These are phyloP conservation scores for Microctonus brassicae DNA, from an alignment of 2,888 invertebrate species.

Conservation along the genomic window DNA sequence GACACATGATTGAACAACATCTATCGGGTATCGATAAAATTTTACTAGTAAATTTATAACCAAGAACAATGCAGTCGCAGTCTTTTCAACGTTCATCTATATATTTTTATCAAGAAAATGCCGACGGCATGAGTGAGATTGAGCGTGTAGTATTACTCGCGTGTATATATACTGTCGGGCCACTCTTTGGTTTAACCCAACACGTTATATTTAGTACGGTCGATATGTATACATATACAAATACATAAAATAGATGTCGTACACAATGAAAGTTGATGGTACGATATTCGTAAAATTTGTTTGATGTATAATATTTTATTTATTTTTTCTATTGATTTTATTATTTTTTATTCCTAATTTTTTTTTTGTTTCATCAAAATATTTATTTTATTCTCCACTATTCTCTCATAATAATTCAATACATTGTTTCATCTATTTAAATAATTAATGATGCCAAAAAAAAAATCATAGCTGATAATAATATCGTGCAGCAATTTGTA, in stretches of 20 bases:
- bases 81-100: constrained; percentile 4
- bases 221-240: constrained; percentile 55
- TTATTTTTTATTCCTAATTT: neutral
- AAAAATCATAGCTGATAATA: too few species aligned
- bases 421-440: too few species aligned
- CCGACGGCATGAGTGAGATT: constrained; percentile 3
- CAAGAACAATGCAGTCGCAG: constrained; percentile 5
- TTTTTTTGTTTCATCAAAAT: too few species aligned
- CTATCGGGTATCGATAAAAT: neutral
- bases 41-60: neutral
- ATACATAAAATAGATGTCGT: constrained; percentile 46
- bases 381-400: too few species aligned
- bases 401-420: too few species aligned
- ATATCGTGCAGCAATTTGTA: too few species aligned
- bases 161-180: constrained; percentile 16
- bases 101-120: constrained; percentile 29
- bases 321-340: neutral
- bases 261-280: constrained; percentile 9
- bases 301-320: neutral
- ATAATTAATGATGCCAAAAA: too few species aligned
- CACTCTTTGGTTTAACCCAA: constrained; percentile 38
- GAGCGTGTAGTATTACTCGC: constrained; percentile 21
- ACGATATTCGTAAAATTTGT: neutral
- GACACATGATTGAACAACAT: constrained; percentile 4
- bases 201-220: constrained; percentile 67